These are phyloP conservation scores for Cottoperca gobio DNA, from an alignment of 2,797 vertebrate genomes.

Conservation along the genomic window DNA sequence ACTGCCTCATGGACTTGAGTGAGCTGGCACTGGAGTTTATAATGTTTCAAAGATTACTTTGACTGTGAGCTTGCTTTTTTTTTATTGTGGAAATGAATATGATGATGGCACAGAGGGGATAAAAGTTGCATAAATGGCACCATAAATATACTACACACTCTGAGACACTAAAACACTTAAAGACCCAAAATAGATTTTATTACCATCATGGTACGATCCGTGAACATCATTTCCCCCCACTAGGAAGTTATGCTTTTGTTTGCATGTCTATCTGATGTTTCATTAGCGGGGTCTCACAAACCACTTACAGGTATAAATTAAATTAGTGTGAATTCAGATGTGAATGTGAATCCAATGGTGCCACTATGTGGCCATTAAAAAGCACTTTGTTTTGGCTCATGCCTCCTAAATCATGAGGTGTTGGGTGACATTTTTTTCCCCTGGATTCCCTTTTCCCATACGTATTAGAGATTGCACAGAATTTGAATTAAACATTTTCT, in stretches of 20 bases:
- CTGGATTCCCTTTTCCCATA: background rate
- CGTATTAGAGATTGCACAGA: background rate
- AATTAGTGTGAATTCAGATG: constrained; percentile 5
- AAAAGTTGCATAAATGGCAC: background rate
- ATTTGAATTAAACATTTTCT: background rate
- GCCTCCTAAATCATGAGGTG: background rate
- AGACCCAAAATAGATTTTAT: constrained; percentile 15
- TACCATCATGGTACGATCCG: background rate
- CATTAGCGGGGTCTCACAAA: background rate
- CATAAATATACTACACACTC: background rate
- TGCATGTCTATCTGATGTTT: constrained; percentile 3
- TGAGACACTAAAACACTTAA: constrained; percentile 9
- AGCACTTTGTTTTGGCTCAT: constrained; percentile 20
- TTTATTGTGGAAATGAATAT: constrained; percentile 4
- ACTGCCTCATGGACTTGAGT: constrained; percentile 21
- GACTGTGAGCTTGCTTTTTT: constrained; percentile 6
- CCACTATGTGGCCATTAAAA: constrained; percentile 34
- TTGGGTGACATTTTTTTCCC: background rate
- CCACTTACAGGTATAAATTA: background rate
- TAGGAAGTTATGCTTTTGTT: background rate
- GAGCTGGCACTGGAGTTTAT: constrained; percentile 8
- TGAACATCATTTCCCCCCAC: background rate
- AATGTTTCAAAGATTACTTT: constrained; percentile 23
- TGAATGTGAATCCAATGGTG: background rate
- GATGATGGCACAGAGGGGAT: background rate